Evolutionary conservation across 1,140 invertebrate species (phyloP).

Genomic region (Phortica variegata): DNA sequence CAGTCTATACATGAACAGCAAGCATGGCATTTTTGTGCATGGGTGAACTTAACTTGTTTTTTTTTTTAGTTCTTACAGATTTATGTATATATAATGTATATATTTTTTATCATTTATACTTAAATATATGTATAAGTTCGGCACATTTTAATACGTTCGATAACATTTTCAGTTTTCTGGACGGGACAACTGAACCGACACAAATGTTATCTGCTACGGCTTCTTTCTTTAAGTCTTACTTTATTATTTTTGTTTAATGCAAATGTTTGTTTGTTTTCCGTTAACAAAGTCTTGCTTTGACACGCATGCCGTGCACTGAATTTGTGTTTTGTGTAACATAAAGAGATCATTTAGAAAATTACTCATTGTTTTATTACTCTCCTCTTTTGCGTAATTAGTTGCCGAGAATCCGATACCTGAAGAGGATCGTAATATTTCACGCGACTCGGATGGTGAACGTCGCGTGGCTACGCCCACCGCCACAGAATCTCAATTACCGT

Average conservation of each 20-base stretch:
- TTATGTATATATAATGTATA: too few relatives aligned
- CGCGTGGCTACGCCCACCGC: constrained; percentile 81
- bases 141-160: too few relatives aligned
- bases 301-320: not conserved
- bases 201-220: too few relatives aligned
- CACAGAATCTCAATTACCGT: constrained; percentile 82
- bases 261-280: not conserved
- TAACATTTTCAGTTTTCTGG: too few relatives aligned
- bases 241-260: too few relatives aligned
- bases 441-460: constrained; percentile 51
- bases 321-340: not conserved
- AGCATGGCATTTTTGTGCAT: constrained; percentile 58
- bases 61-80: constrained; percentile 14
- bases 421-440: constrained; percentile 48
- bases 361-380: not conserved
- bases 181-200: too few relatives aligned
- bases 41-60: constrained; percentile 26
- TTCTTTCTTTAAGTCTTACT: too few relatives aligned
- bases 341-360: not conserved
- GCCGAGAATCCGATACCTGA: constrained; percentile 52
- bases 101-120: too few relatives aligned
- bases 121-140: too few relatives aligned
- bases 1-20: not conserved
- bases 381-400: constrained; percentile 23
- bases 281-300: too few relatives aligned